Evolutionary conservation across 2,888 invertebrate species (phyloP).

Genomic region (Atethmia centrago): DNA sequence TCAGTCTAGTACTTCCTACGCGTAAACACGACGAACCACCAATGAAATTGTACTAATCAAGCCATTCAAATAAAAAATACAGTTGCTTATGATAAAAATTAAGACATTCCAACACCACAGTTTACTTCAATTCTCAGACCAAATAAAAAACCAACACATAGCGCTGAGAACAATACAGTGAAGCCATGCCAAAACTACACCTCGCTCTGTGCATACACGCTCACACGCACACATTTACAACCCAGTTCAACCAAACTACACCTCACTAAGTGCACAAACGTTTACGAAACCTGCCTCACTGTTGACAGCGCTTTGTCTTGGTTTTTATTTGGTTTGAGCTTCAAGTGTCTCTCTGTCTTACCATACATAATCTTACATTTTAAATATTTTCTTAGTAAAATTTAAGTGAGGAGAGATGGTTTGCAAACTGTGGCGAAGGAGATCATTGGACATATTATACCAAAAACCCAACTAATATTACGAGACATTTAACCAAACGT

Average conservation of each 20-base stretch:
- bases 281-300: too few relatives aligned
- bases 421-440: slow-evolving; percentile 57
- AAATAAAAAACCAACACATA: too few relatives aligned
- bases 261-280: too few relatives aligned
- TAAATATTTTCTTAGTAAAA: slow-evolving; percentile 37
- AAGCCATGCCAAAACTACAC: too few relatives aligned
- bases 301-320: too few relatives aligned
- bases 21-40: slow-evolving; percentile 68
- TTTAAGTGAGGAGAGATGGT: slow-evolving; percentile 25
- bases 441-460: slow-evolving; percentile 51
- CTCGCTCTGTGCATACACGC: too few relatives aligned
- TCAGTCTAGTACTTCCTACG: slow-evolving; percentile 85
- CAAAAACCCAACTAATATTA: slow-evolving; percentile 61
- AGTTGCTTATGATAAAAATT: slow-evolving; percentile 52
- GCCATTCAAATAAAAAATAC: slow-evolving; percentile 64
- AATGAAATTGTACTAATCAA: slow-evolving; percentile 73
- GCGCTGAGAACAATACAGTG: too few relatives aligned
- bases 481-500: slow-evolving; percentile 57
- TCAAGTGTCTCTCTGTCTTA: slow-evolving; percentile 6
- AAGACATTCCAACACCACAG: slow-evolving; percentile 56
- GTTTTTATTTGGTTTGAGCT: too few relatives aligned
- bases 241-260: too few relatives aligned
- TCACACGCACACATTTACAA: too few relatives aligned
- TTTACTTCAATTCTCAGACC: too few relatives aligned
- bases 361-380: slow-evolving; percentile 37